Percentiles rank a stretch among this genome's conserved stretches.
Conservation (phyloP, 2,797 vertebrate genomes). For the Pogoniulus pusillus region DNA sequence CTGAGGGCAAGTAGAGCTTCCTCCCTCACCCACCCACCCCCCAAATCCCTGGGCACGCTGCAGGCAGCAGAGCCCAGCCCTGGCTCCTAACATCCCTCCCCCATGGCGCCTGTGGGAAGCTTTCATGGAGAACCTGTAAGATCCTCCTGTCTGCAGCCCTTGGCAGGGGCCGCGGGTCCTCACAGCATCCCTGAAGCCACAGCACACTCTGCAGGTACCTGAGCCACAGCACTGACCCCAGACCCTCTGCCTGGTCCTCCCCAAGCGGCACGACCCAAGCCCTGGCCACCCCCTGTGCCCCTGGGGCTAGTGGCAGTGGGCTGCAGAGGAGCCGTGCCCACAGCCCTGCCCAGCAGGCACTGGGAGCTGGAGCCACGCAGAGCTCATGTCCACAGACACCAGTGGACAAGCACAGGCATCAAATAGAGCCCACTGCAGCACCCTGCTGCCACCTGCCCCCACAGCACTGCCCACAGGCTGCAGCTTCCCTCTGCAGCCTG, state of each 20-base stretch:
- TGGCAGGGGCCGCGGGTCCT: neutral
- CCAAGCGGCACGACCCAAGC: rapidly evolving
- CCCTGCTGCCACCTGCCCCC: neutral
- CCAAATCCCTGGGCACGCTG: rapidly evolving
- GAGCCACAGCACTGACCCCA: neutral
- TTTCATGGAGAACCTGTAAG: neutral
- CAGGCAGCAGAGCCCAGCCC: neutral
- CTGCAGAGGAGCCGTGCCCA: rapidly evolving
- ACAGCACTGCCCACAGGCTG: no score
- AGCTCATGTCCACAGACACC: rapidly evolving
- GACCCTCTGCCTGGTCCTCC: rapidly evolving
- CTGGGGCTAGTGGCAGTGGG: neutral
- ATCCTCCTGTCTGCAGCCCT: neutral
- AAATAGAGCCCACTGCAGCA: neutral
- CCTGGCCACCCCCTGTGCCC: rapidly evolving
- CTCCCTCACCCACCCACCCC: no score
- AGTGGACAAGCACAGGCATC: neutral
- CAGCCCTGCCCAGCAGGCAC: neutral
- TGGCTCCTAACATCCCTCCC: neutral
- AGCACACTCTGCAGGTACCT: conserved; percentile 63
- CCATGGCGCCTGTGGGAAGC: no score
- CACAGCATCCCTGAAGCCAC: conserved; percentile 39
- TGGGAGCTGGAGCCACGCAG: rapidly evolving
- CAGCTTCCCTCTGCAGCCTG: neutral
- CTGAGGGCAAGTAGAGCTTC: neutral